These are phyloP conservation scores for Acanthosoma haemorrhoidale DNA, from an alignment of 2,888 invertebrate species.

Conservation along the genomic window DNA sequence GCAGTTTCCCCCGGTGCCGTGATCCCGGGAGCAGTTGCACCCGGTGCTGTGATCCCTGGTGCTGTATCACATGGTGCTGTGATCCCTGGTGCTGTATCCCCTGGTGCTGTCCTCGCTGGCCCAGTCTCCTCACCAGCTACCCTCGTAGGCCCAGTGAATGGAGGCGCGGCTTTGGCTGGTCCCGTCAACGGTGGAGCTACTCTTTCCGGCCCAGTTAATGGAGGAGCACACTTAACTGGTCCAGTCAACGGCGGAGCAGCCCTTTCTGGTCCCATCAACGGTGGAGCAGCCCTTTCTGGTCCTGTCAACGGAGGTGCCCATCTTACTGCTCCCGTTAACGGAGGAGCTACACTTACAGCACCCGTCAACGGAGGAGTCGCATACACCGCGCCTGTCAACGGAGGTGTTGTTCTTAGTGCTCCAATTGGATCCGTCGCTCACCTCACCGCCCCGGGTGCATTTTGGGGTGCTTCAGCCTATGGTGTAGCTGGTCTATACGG, in stretches of 20 bases:
- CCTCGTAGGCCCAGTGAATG: background rate
- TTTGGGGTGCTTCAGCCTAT: background rate
- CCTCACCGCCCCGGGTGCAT: too few species aligned
- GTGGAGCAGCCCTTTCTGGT: background rate
- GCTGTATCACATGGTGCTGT: background rate
- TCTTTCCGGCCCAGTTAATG: background rate
- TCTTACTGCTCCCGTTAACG: background rate
- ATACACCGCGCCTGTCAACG: background rate
- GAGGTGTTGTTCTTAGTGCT: background rate
- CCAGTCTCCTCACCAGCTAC: background rate
- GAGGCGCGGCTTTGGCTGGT: background rate
- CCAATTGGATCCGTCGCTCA: background rate
- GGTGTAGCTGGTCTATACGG: background rate
- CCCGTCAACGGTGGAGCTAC: background rate
- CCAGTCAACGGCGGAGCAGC: background rate
- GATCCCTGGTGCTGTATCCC: background rate
- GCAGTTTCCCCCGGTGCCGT: background rate
- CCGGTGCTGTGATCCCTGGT: background rate
- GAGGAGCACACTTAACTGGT: background rate
- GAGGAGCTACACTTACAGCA: background rate
- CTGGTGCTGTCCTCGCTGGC: background rate
- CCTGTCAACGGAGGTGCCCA: background rate
- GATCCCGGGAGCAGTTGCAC: background rate
- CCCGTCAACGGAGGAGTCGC: background rate
- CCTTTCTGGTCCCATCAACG: background rate